Conservation (phyloP, 2,888 invertebrate genomes). For the Rhingia rostrata region DNA sequence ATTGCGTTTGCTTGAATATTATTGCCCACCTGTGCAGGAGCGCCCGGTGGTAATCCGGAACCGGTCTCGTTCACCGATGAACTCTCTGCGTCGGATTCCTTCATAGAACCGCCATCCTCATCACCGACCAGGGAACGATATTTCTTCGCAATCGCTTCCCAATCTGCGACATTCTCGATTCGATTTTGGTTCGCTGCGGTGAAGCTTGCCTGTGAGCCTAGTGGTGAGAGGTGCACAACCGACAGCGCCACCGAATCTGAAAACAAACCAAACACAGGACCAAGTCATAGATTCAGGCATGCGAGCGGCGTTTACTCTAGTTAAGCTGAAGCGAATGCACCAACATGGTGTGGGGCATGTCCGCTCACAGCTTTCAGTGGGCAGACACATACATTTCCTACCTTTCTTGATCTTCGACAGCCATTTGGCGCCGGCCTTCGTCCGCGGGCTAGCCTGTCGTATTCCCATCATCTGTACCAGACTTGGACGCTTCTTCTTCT, state of each 20-base stretch:
- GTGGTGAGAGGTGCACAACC: slow-evolving; percentile 91
- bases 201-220: slow-evolving; percentile 93
- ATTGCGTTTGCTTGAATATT: slow-evolving; percentile 76
- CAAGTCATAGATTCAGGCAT: slow-evolving; percentile 55
- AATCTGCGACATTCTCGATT: slow-evolving; percentile 95
- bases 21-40: slow-evolving; percentile 81
- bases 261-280: slow-evolving; percentile 51
- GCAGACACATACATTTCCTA: slow-evolving; percentile 86
- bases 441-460: slow-evolving; percentile 90
- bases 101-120: slow-evolving; percentile 84
- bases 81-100: slow-evolving; percentile 82
- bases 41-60: slow-evolving; percentile 76
- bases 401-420: slow-evolving; percentile 93
- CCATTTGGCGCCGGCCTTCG: slow-evolving; percentile 95
- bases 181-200: slow-evolving; percentile 88
- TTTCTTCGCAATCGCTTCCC: slow-evolving; percentile 95
- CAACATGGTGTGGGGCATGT: slow-evolving; percentile 8
- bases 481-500: slow-evolving; percentile 91
- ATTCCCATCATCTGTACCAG: slow-evolving; percentile 92
- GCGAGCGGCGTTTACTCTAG: not conserved
- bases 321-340: slow-evolving; percentile 64
- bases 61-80: slow-evolving; percentile 80
- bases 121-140: slow-evolving; percentile 90
- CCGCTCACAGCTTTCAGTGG: slow-evolving; percentile 57
- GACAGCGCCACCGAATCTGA: slow-evolving; percentile 90